Evolutionary conservation across 2,888 invertebrate species (phyloP).

Genomic region (Drosophila neutralis): DNA sequence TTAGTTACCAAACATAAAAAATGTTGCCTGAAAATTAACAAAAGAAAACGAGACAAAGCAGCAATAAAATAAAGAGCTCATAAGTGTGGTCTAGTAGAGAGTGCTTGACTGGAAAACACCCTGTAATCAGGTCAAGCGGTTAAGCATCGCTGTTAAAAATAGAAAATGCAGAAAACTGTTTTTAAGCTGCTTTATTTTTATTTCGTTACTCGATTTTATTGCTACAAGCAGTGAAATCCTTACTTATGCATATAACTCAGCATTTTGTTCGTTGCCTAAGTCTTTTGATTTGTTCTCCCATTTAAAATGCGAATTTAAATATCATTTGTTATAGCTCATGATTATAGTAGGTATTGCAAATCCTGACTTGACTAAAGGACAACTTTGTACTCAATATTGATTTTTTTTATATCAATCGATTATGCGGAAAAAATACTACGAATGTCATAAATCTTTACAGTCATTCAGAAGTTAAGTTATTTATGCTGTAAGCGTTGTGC

Average conservation of each 20-base stretch:
- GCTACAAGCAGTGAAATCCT: neutral
- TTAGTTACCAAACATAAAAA: constrained; percentile 37
- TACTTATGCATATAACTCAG: neutral
- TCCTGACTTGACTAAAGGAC: neutral
- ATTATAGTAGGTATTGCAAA: neutral
- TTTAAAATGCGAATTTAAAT: neutral
- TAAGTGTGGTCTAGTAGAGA: neutral
- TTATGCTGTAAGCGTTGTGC: neutral
- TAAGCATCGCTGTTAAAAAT: neutral
- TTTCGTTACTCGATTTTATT: neutral
- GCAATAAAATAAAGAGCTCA: constrained; percentile 14
- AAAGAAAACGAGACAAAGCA: constrained; percentile 21
- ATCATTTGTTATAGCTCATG: neutral
- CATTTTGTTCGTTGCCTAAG: constrained; percentile 28
- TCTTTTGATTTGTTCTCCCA: constrained; percentile 14
- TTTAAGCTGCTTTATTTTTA: neutral
- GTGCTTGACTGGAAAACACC: constrained; percentile 5
- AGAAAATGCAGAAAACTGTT: neutral
- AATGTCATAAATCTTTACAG: neutral
- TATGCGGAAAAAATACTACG: neutral
- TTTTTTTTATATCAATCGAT: neutral
- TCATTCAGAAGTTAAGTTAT: neutral
- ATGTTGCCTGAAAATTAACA: constrained; percentile 35
- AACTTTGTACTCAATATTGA: neutral
- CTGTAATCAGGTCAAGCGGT: neutral